These are phyloP conservation scores for Hoplostethus atlanticus DNA, from an alignment of 2,797 vertebrate species.

Conservation along the genomic window DNA sequence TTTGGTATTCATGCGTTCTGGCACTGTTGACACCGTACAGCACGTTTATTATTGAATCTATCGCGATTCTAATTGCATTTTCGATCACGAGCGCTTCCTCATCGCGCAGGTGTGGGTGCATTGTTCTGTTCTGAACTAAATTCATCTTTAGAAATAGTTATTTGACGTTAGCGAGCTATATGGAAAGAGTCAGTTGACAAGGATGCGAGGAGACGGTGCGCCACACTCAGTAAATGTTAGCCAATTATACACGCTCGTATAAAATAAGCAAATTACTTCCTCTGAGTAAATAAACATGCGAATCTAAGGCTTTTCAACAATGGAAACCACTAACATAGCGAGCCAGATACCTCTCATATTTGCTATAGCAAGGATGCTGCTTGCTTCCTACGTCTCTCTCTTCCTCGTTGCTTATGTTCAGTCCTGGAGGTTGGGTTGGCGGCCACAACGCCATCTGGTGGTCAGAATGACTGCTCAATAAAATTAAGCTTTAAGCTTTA, in stretches of 20 bases:
- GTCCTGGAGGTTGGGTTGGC: fast-evolving
- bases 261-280: neutral
- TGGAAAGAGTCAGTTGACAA: neutral
- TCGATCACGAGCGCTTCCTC: conserved; percentile 73
- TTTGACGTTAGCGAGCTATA: neutral
- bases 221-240: neutral
- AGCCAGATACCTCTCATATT: fast-evolving
- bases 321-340: fast-evolving
- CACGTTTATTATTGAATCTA: conserved; percentile 76
- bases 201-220: neutral
- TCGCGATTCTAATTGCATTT: conserved; percentile 72
- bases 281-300: neutral
- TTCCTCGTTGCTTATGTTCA: conserved; percentile 22
- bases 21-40: conserved; percentile 67
- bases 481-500: no score
- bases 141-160: conserved; percentile 45
- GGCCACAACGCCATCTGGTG: conserved; percentile 39
- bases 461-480: neutral
- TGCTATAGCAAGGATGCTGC: neutral
- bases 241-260: neutral
- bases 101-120: conserved; percentile 60
- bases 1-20: conserved; percentile 61
- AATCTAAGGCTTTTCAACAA: fast-evolving
- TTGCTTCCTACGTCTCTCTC: conserved; percentile 8
- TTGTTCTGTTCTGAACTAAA: conserved; percentile 25